Base-by-base conservation (phyloP, 2,888 invertebrate genomes). In the Mimumesa dahlbomi region DNA sequence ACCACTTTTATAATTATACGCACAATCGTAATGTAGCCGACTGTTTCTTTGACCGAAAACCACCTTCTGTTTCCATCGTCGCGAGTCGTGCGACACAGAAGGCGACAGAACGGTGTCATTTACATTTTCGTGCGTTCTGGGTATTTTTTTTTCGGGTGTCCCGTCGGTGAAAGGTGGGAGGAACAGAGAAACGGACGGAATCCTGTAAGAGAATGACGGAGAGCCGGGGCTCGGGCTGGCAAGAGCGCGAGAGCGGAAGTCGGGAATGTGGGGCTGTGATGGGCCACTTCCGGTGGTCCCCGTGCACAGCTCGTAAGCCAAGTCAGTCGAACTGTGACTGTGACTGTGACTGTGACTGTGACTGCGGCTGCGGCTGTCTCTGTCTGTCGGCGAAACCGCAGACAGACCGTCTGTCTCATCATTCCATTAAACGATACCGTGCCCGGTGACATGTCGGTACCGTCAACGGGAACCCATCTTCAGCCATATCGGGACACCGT, bases 231-330 rank as follows among this genome's bases (percentile, higher is more conserved):
- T 22, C 64, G 43, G 31, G 25, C 25, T 56, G 57, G 67, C 68
- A 50, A 67, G 73, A 66, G 74, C 77, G 78, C 70, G 73, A 72
- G 81, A 83, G 81, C 84, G 87, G 86, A 86, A 85, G 85, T 82
- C 73, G 82, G 53, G 83, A 83, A 84, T 85, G 84, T 84, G 85
- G 85, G 85, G 82, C 85, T 84, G 85, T 87, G 86, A 87, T 87
- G 87, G 85, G 86, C 82, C 82, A 75, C 84, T 87, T 87, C 87
- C 87, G 86, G 85, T 85, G 82, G 83, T 86, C 83, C 83, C 85
- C 76, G 78, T 71, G 72, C 77, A 78, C 79, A 70, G 65, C 72
- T 73, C 73, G 71, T 69, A 53, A 71, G 73, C 75, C 70, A 77
- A 82, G 79, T 81, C 84, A 73, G 74, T 81, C 77, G 53, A 70